These are phyloP conservation scores for Drosophila burlai DNA, from an alignment of 1,140 invertebrate species.

Conservation along the genomic window DNA sequence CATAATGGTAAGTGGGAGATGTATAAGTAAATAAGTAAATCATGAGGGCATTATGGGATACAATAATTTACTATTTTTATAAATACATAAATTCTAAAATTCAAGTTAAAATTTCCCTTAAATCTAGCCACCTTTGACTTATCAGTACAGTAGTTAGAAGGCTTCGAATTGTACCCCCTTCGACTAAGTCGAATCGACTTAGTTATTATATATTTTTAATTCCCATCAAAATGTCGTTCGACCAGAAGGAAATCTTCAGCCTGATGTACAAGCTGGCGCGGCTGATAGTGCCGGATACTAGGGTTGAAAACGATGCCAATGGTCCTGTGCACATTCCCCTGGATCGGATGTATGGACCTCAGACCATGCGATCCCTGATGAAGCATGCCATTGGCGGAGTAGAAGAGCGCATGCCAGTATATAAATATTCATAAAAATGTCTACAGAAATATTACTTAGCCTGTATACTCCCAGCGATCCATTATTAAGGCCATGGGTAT, in stretches of 20 bases:
- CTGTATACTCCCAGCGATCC: conserved; percentile 87
- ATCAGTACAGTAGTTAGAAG: neutral
- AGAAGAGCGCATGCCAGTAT: conserved; percentile 96
- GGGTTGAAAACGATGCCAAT: conserved; percentile 95
- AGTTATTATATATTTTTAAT: conserved; percentile 1
- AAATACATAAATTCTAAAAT: neutral
- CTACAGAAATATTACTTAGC: no score
- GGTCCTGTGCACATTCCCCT: conserved; percentile 96
- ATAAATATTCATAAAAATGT: neutral
- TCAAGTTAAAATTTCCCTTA: neutral
- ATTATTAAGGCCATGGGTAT: conserved; percentile 98
- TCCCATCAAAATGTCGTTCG: conserved; percentile 64
- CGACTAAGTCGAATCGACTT: no score
- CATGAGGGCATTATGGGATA: neutral
- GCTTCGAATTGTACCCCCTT: neutral
- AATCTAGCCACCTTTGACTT: conserved; percentile 25
- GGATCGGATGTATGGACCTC: conserved; percentile 98
- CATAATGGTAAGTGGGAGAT: conserved; percentile 86
- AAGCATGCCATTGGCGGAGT: conserved; percentile 98
- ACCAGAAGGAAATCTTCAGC: conserved; percentile 65
- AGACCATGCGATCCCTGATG: conserved; percentile 96
- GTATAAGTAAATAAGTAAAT: no score
- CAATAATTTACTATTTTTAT: neutral
- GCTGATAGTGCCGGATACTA: conserved; percentile 71
- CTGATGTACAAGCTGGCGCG: conserved; percentile 68